These are phyloP conservation scores for Cygnus atratus DNA, from an alignment of 2,113 vertebrate species.

Conservation along the genomic window DNA sequence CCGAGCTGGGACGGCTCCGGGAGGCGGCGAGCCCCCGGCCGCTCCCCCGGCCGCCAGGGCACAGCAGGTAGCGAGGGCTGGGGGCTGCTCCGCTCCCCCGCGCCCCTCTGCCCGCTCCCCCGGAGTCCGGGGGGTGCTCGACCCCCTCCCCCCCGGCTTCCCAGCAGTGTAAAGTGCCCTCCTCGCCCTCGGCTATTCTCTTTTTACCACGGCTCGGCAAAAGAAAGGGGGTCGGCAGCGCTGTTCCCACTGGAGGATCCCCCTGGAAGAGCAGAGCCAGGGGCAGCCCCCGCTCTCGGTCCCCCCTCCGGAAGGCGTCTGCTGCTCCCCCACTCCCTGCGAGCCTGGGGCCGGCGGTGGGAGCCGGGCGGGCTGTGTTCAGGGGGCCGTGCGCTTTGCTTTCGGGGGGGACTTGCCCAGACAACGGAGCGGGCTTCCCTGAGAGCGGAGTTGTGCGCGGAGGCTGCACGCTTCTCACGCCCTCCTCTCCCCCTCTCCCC, in stretches of 20 bases:
- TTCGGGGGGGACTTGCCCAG: not conserved
- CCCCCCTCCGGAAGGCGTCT: constrained; percentile 31
- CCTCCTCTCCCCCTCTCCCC: constrained; percentile 36
- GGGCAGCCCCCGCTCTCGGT: constrained; percentile 36
- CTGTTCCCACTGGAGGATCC: constrained; percentile 47
- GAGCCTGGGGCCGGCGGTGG: not conserved
- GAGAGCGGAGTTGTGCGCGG: not conserved
- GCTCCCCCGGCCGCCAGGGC: not conserved
- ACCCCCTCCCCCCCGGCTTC: not conserved
- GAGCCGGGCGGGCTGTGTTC: not conserved
- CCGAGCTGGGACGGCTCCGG: not conserved
- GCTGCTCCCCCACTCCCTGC: constrained; percentile 7
- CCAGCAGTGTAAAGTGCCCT: constrained; percentile 25
- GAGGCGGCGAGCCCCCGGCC: not conserved
- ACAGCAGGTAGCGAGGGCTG: not conserved
- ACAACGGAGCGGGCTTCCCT: not conserved
- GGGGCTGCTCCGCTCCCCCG: constrained; percentile 2
- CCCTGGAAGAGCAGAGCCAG: constrained; percentile 5
- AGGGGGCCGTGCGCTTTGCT: not conserved
- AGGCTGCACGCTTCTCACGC: constrained; percentile 46
- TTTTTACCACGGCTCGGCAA: constrained; percentile 50
- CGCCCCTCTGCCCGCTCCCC: not conserved
- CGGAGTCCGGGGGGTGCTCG: not conserved
- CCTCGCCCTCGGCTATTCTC: constrained; percentile 56
- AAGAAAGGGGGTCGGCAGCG: constrained; percentile 60